phyloP scores from a whole-genome alignment of 2,888 invertebrate species.

The Drosophila borborema region DNA sequence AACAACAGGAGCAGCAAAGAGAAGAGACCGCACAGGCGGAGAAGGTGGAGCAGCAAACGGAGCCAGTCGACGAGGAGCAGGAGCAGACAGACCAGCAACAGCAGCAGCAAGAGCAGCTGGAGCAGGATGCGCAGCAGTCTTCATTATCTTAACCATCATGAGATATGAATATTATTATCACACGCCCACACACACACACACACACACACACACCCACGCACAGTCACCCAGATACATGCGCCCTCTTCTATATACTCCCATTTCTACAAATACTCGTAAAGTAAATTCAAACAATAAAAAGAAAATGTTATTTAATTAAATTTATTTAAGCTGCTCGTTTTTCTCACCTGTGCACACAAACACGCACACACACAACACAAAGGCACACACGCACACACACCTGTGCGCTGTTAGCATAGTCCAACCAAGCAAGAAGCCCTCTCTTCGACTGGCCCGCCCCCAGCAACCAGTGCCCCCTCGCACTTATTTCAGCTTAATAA shows the following conservation, averaged over 20 bases:
- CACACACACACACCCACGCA: slow-evolving; percentile 12
- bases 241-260: slow-evolving; percentile 1
- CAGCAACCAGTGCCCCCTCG: slow-evolving; percentile 5
- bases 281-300: slow-evolving; percentile 76
- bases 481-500: slow-evolving; percentile 80
- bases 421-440: slow-evolving; percentile 7
- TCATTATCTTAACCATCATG: slow-evolving; percentile 54
- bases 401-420: slow-evolving; percentile 11
- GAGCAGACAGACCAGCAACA: background rate
- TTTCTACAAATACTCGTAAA: slow-evolving; percentile 58
- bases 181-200: slow-evolving; percentile 4
- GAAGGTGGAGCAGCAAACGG: slow-evolving; percentile 20
- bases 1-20: slow-evolving; percentile 12
- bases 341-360: slow-evolving; percentile 43
- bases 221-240: background rate
- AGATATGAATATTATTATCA: slow-evolving; percentile 60
- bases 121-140: slow-evolving; percentile 24
- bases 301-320: slow-evolving; percentile 81
- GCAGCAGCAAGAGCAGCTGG: slow-evolving; percentile 2
- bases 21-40: slow-evolving; percentile 18
- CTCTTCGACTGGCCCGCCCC: background rate
- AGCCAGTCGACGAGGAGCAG: background rate
- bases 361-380: background rate
- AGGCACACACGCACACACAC: slow-evolving; percentile 4
- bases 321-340: slow-evolving; percentile 76